Base-by-base conservation (phyloP, 2,888 invertebrate genomes). In the Andrena minutula region DNA sequence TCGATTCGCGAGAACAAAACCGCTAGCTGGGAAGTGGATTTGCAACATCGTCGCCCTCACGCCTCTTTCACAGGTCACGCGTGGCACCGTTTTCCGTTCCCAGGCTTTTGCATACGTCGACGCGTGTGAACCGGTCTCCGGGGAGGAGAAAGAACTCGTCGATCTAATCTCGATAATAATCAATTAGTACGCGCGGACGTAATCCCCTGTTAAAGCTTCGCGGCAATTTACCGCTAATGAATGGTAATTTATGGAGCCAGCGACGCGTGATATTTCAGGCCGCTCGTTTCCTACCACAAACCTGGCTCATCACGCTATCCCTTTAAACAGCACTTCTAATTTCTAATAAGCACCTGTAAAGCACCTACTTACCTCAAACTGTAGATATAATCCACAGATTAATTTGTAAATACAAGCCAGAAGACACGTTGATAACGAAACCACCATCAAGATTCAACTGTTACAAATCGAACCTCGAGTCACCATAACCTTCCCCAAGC, bases 181-280 rank as follows among this genome's bases (percentile, higher is more conserved):
- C 68, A 69, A 75, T 75, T 78, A 63, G 47, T 68, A 41, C 7
- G 32, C 47, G 63, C n/a, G 28, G 35, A 63, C 74, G 32, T 65
- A 68, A 74, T 78, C 53, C 32, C 20, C 10, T 28, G 63, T 56
- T 64, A 47, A 63, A 47, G 63, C 41, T 32, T 16, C 35, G 23
- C 28, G 20, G 61, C 53, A 78, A 78, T 78, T 78, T 61, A 32
- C 28, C 20, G 41, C 32, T 75, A 75, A 78, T 63, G 75, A 68
- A 75, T 74, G 74, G 61, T 65, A 78, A 78, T 75, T 78, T 78
- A 75, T 78, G 77, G n/a, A 35, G 16, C 35, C 35, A 51, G n/a
- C 53, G 65, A 53, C 8, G 49, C 47, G 51, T 26, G 32, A 73
- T 73, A 73, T 65, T 73, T 65, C 56, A 56, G 64, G 65, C n/a